phyloP scores from a whole-genome alignment of 2,113 vertebrate species.

The Smithornis capensis region DNA sequence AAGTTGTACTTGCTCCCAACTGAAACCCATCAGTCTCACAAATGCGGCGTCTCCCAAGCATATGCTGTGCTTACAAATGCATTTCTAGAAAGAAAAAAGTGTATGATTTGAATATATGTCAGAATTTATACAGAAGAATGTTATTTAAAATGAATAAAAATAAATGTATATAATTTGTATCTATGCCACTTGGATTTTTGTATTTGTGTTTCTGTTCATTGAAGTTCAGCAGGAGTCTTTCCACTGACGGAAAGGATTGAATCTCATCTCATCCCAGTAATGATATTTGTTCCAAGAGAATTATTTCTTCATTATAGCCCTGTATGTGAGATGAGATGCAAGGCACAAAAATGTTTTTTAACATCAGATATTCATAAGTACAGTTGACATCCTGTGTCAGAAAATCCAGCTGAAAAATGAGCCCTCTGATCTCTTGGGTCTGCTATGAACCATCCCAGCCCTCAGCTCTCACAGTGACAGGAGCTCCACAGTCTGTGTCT shows the following conservation, averaged over 20 bases:
- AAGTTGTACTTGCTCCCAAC: constrained; percentile 61
- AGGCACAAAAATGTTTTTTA: not conserved
- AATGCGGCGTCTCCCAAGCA: constrained; percentile 47
- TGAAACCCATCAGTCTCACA: constrained; percentile 61
- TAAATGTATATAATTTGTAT: constrained; percentile 86
- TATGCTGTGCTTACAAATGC: constrained; percentile 68
- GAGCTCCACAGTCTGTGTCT: not conserved
- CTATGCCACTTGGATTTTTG: constrained; percentile 63
- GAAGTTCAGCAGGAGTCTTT: not conserved
- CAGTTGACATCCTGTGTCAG: not conserved
- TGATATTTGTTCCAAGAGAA: constrained; percentile 15
- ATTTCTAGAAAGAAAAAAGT: constrained; percentile 72
- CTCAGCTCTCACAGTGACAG: not conserved
- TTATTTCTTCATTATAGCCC: not conserved
- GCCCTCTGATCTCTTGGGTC: not conserved
- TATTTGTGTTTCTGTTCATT: constrained; percentile 45
- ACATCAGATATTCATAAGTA: not conserved
- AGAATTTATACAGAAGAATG: constrained; percentile 83
- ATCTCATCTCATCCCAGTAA: not conserved
- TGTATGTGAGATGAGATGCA: not conserved
- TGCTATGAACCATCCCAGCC: not conserved
- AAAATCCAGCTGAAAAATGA: not conserved
- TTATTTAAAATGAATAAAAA: constrained; percentile 84
- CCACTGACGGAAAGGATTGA: not conserved
- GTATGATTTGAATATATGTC: constrained; percentile 82